Evolutionary conservation across 2,113 vertebrate species (phyloP), one percentile per base, ranked within the genome.

Genomic region (Phaethornis superciliosus): DNA sequence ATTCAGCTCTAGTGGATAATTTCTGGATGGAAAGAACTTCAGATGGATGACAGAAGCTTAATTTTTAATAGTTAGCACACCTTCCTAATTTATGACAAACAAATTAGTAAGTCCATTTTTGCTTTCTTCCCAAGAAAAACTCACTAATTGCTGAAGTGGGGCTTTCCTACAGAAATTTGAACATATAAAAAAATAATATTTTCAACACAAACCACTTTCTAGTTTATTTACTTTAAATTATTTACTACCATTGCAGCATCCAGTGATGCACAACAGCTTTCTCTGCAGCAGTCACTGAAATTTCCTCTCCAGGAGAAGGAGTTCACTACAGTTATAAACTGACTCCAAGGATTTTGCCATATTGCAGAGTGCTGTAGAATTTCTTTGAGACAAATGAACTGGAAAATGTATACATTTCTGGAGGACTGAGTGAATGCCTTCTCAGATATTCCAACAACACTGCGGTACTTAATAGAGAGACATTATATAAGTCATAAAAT

Each of bases 391-490:
- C 47, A 90, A 95, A 55, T 40, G 54, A n/a, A 92, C 37, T 42
- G 49, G 59, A 83, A 82, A 74, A 89, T 15, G 80, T 74, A 54
- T 71, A 72, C 27, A 47, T 37, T 89, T 69, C 63, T 93, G 93
- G 20, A 59, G 30, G 91, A 68, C 72, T 89, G 81, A 77, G 60
- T 93, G 90, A 96, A 67, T 37, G 93, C 79, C 51, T 95, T 87
- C 62, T 51, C 52, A 96, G 32, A 35, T 80, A 75, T 71, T 91
- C 78, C 85, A 42, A 62, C 88, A 62, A 76, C 92, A 81, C 35
- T 59, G 10, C 42, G 79, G 21, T 69, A 33, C 81, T 96, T 96
- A 92, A 94, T 93, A 85, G 89, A 92, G 65, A 88, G 33, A 95
- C 90, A 90, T 96, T 86, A 94, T 68, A 44, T 63, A 75, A 30